phyloP scores from a whole-genome alignment of 1,140 invertebrate species.

The Drosophila nebulosa region DNA sequence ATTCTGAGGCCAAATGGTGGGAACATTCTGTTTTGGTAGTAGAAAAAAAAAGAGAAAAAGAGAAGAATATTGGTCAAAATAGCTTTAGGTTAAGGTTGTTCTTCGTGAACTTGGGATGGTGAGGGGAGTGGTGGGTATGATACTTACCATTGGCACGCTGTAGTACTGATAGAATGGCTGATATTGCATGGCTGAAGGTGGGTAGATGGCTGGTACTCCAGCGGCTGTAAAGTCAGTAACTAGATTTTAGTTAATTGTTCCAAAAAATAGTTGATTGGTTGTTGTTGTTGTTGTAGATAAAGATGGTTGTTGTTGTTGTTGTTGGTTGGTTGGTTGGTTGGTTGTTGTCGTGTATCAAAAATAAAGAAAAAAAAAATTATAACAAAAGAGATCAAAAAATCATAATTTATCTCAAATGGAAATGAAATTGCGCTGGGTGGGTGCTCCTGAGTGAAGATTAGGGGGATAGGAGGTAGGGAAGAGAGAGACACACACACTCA shows the following conservation, averaged over 20 bases:
- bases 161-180: constrained; percentile 81
- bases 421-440: no score
- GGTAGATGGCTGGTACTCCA: constrained; percentile 81
- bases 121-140: background rate
- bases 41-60: background rate
- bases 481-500: constrained; percentile 33
- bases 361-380: constrained; percentile 59
- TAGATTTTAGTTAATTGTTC: constrained; percentile 65
- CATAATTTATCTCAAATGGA: constrained; percentile 18
- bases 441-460: no score
- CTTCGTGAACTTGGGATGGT: background rate
- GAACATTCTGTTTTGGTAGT: constrained; percentile 71
- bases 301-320: constrained; percentile 21
- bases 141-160: constrained; percentile 81
- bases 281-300: constrained; percentile 26
- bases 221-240: constrained; percentile 81
- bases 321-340: constrained; percentile 21
- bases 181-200: constrained; percentile 81
- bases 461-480: no score
- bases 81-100: no score
- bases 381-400: constrained; percentile 46
- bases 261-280: constrained; percentile 28
- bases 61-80: background rate
- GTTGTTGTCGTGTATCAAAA: constrained; percentile 50
- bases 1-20: constrained; percentile 81